These are phyloP conservation scores for Anadara kagoshimensis DNA, from an alignment of 1,140 invertebrate genomes.

Conservation along the genomic window DNA sequence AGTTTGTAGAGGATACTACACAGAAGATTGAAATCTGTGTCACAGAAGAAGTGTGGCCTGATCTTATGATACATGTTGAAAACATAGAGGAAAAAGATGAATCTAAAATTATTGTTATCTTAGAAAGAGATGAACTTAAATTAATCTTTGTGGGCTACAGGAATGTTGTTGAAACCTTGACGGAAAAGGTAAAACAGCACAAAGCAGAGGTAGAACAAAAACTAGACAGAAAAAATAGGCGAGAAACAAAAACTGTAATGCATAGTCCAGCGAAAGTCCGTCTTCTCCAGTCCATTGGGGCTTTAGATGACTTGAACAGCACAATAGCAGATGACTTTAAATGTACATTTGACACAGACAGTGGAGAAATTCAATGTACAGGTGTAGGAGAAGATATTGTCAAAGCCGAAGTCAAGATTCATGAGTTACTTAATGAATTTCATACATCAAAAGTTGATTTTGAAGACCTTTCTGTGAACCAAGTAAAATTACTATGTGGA, in stretches of 20 bases:
- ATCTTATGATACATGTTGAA: constrained; percentile 5
- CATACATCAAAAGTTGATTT: not conserved
- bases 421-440: not conserved
- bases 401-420: constrained; percentile 2
- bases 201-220: constrained; percentile 16
- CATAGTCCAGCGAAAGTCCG: constrained; percentile 1
- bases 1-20: constrained; percentile 15
- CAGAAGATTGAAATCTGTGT: constrained; percentile 17
- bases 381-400: constrained; percentile 9
- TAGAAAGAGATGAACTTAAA: not conserved
- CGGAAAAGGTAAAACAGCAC: constrained; percentile 6
- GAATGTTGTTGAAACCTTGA: constrained; percentile 10
- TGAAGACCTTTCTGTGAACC: not conserved
- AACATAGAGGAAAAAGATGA: constrained; percentile 2
- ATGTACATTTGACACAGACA: not conserved
- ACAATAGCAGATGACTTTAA: constrained; percentile 1
- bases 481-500: not conserved
- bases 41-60: constrained; percentile 16
- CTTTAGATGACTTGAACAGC: not conserved
- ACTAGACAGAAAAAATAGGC: constrained; percentile 28
- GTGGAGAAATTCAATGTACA: not conserved
- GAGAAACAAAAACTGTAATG: not conserved
- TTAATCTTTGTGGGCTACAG: constrained; percentile 26
- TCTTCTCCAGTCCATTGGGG: not conserved
- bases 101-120: not conserved